Evolutionary conservation across 2,888 invertebrate genomes (phyloP), one percentile per base, ranked within the genome.

Genomic region (Chloroclystis v-ata): DNA sequence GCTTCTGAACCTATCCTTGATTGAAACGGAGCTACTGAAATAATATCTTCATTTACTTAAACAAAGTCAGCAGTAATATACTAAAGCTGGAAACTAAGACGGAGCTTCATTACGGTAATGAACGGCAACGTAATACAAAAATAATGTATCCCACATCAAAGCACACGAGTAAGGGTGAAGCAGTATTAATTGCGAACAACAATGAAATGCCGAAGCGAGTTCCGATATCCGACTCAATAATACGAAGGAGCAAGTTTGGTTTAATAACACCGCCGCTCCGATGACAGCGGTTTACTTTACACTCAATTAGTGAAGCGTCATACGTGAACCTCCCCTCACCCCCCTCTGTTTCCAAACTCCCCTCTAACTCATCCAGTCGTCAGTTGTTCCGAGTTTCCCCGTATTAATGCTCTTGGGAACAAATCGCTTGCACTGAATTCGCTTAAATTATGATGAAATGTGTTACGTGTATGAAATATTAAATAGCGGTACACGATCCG

Each of bases 231-330:
- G 59, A 45, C 56, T 57, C 62, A 65, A 66, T 69, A 65, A 66
- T 65, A 65, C 66, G 60, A 63, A 60, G 57, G 64, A 63, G 65
- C 60, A 63, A 67, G 69, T 67, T 68, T 59, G 60, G 64, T 69
- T 67, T 72, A 69, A 71, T 72, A 72, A 69, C 60, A 57, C 62
- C 67, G 52, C 63, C 63, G 67, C 64, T 63, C 67, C 66, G 65
- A 69, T 72, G 70, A 71, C 71, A 69, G 68, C 64, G 74, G 74
- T 73, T 75, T 74, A 69, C 69, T 75, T 72, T 73, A 75, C 75
- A 76, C 75, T 76, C 75, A 76, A 76, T 76, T 76, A 76, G 72
- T 65, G 69, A 58, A 66, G 64, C 69, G 61, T 67, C 69, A 69
- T 70, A 72, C 67, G 68, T 65, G 66, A 61, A 60, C 62, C 54